phyloP scores from a whole-genome alignment of 2,797 vertebrate genomes.

The Melanotaenia nigrans region DNA sequence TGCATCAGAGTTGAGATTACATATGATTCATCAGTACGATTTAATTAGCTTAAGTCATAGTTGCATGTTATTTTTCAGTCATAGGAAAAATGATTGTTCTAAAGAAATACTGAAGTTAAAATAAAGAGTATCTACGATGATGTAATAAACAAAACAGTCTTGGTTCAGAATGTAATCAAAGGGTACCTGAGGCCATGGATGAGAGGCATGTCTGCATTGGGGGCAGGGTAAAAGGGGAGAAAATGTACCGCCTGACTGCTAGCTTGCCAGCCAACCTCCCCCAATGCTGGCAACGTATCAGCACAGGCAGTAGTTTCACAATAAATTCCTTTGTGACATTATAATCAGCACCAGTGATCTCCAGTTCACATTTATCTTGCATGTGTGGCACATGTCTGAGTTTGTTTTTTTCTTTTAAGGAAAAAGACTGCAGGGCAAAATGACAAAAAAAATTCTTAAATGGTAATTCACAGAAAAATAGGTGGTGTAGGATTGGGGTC shows the following conservation, averaged over 20 bases:
- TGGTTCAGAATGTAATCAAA: conserved; percentile 17
- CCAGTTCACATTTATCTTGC: conserved; percentile 59
- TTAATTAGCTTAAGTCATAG: background rate
- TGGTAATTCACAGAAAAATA: conserved; percentile 46
- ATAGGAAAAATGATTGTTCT: background rate
- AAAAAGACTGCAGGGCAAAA: conserved; percentile 53
- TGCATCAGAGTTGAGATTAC: background rate
- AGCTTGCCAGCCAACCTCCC: conserved; percentile 37
- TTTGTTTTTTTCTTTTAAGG: conserved; percentile 35
- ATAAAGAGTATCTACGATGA: background rate
- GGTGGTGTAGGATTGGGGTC: conserved; percentile 5
- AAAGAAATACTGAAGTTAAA: too few species aligned
- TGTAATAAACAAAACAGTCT: conserved; percentile 10
- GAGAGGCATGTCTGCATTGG: conserved; percentile 32
- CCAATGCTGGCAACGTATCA: conserved; percentile 41
- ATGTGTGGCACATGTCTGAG: conserved; percentile 44
- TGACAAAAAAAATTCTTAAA: conserved; percentile 68
- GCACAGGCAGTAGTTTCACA: conserved; percentile 63
- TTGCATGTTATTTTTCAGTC: background rate
- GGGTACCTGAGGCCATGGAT: conserved; percentile 39
- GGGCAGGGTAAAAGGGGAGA: conserved; percentile 9
- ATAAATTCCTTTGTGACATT: conserved; percentile 70
- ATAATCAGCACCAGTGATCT: conserved; percentile 63
- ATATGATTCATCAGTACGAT: background rate
- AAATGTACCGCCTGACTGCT: conserved; percentile 32